phyloP scores from a whole-genome alignment of 2,113 vertebrate species.

The Nerophis lumbriciformis region DNA sequence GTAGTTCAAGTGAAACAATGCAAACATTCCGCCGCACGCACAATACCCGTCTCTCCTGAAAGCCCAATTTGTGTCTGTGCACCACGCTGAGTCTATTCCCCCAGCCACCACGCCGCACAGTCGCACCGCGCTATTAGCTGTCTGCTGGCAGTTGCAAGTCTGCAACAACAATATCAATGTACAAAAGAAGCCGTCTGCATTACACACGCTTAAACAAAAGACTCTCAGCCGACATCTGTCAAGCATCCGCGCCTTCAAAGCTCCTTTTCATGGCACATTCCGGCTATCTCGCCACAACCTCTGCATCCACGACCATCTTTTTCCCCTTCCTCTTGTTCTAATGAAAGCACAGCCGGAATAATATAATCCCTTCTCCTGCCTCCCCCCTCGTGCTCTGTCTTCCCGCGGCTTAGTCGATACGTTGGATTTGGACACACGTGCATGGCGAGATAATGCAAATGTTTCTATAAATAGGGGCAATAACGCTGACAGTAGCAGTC shows the following conservation, averaged over 20 bases:
- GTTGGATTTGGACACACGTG: conserved; percentile 51
- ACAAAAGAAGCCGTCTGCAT: conserved; percentile 3
- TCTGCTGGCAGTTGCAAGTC: neutral
- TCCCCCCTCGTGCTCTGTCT: conserved; percentile 33
- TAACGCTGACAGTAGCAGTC: conserved; percentile 66
- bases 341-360: conserved; percentile 34
- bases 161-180: conserved; percentile 8
- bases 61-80: neutral
- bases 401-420: conserved; percentile 53
- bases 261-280: conserved; percentile 46
- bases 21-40: neutral
- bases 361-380: conserved; percentile 46
- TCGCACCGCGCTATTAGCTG: conserved; percentile 3
- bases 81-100: neutral
- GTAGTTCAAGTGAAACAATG: neutral
- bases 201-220: conserved; percentile 24
- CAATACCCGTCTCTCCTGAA: neutral
- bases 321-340: conserved; percentile 28
- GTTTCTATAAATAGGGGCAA: conserved; percentile 71
- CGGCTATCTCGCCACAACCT: conserved; percentile 43
- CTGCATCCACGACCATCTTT: conserved; percentile 38
- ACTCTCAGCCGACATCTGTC: conserved; percentile 44
- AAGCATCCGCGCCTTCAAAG: conserved; percentile 41
- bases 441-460: conserved; percentile 69
- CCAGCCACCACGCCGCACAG: neutral